phyloP scores from a whole-genome alignment of 2,113 vertebrate species.

The Ptilorrhoa leucosticta region DNA sequence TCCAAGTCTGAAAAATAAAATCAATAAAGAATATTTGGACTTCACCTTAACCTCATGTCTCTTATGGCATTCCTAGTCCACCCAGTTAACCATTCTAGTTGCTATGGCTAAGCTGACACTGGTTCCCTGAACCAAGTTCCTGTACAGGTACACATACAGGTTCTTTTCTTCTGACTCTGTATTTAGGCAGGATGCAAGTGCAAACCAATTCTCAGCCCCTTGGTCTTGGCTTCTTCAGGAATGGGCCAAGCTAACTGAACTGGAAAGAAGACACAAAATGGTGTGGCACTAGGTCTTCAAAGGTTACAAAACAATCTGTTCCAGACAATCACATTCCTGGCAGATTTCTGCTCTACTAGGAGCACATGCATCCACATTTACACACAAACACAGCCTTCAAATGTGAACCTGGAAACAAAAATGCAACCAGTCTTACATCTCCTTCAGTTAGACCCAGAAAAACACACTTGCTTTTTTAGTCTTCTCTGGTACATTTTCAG shows the following conservation, averaged over 20 bases:
- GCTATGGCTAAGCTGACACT: neutral
- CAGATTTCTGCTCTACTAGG: neutral
- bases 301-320: neutral
- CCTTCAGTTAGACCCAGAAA: neutral
- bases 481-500: neutral
- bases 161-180: neutral
- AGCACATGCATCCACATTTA: neutral
- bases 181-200: neutral
- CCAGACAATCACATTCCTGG: neutral
- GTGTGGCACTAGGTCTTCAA: neutral
- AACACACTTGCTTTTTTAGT: neutral
- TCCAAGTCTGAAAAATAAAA: neutral
- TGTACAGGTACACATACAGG: accelerated
- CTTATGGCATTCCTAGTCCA: neutral
- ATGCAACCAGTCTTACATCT: neutral
- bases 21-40: neutral
- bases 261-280: neutral
- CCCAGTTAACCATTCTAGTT: neutral
- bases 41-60: neutral
- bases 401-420: neutral
- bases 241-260: neutral
- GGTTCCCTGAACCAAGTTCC: neutral
- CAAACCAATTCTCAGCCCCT: neutral
- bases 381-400: neutral
- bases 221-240: neutral